Evolutionary conservation across 92 coral and sea anemone genomes (phyloP), one percentile per base, ranked within the genome.

Genomic region (Phenganax marumi): DNA sequence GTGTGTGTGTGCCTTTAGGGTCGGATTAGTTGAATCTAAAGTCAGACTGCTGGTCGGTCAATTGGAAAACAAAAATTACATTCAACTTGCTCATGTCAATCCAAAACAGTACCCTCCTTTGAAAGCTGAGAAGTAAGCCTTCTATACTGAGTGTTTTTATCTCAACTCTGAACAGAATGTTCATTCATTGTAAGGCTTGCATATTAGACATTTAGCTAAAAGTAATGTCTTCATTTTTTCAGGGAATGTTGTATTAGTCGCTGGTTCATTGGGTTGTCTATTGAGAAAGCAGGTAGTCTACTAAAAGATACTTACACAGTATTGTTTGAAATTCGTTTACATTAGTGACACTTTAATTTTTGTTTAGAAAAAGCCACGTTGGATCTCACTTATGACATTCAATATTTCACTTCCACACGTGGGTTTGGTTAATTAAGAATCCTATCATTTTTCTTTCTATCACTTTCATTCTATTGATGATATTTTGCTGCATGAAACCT

Each of bases 1-100:
- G 53, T 33, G 66, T 16, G 14, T 6, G 8, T 78, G n/a, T 55
- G 33, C 53, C 52, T 76, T 19, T 43, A 93, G 97, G 98, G 90
- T 92, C 86, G 97, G 97, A 73, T 85, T 95, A 73, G 98, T 95
- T 22, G 97, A 92, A 63, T 95, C 98, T 23, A 95, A 95, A 85
- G 75, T 95, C 56, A 83, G 98, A 68, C 80, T 91, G 66, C 85
- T 95, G 73, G 87, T 86, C 50, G 61, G 81, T n/a, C 89, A 90
- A 77, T 86, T 95, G 77, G 98, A 95, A 73, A 89, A 69, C 69
- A 84, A 89, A 60, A 47, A 18, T 13, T 89, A 70, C 79, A 90
- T 95, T 57, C 64, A 55, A 68, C 85, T 93, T 12, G 98, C 98
- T 61, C 98, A 95, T 50, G 98, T 95, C 25, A 89, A 95, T 64